phyloP scores from a whole-genome alignment of 2,888 invertebrate species.

The Ennomos fuscantarius region DNA sequence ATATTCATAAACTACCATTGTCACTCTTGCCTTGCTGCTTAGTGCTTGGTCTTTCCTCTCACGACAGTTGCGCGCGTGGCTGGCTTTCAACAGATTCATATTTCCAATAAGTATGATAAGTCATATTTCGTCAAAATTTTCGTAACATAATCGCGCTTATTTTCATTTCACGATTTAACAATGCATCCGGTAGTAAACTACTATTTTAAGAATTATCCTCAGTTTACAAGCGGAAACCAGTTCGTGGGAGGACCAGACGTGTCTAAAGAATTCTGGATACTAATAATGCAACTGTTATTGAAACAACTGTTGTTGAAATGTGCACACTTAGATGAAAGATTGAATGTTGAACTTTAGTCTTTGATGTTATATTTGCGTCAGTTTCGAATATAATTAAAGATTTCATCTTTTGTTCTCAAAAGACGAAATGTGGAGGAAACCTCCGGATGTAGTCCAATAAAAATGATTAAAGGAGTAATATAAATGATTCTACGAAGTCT shows the following conservation, averaged over 20 bases:
- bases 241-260: slow-evolving; percentile 29
- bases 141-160: slow-evolving; percentile 2
- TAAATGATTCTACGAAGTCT: too few species aligned
- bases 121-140: slow-evolving; percentile 2
- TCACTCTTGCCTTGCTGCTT: too few species aligned
- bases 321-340: slow-evolving; percentile 8
- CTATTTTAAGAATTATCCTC: slow-evolving; percentile 21
- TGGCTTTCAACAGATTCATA: too few species aligned
- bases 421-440: too few species aligned
- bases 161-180: slow-evolving; percentile 18
- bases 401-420: too few species aligned
- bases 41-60: too few species aligned
- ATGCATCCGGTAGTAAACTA: slow-evolving; percentile 27
- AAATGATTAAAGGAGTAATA: too few species aligned
- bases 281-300: slow-evolving; percentile 4
- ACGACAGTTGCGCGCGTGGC: too few species aligned
- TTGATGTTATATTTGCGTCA: slow-evolving; percentile 24
- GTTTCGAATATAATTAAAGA: not conserved
- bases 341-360: slow-evolving; percentile 1
- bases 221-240: slow-evolving; percentile 13
- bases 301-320: slow-evolving; percentile 7
- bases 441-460: too few species aligned
- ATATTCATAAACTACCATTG: too few species aligned
- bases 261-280: slow-evolving; percentile 19
- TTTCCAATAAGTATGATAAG: not conserved